Percentiles rank a stretch among this genome's conserved stretches.
Evolutionary conservation across 2,797 vertebrate species (phyloP).

Genomic region (Echeneis naucrates): DNA sequence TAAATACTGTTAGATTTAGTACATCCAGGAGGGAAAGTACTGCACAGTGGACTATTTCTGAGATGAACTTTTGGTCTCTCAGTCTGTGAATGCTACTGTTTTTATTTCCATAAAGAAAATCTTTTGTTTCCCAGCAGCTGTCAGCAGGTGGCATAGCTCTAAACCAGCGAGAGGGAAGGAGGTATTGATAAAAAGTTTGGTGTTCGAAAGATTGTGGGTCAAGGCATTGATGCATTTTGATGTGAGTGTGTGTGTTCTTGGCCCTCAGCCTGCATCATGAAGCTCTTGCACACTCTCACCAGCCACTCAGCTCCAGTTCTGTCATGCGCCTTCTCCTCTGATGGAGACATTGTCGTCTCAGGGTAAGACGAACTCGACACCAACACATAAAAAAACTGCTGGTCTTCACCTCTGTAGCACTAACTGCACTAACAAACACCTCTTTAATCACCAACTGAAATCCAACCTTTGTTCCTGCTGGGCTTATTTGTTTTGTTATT

Average conservation of each 20-base stretch:
- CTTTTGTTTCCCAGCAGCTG: conserved; percentile 50
- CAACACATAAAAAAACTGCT: neutral
- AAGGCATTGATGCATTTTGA: conserved; percentile 18
- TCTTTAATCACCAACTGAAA: conserved; percentile 1
- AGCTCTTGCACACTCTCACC: conserved; percentile 81
- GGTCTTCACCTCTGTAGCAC: conserved; percentile 5
- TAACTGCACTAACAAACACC: conserved; percentile 26
- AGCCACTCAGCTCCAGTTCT: conserved; percentile 89
- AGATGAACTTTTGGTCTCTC: neutral
- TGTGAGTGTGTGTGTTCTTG: conserved; percentile 20
- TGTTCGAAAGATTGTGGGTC: conserved; percentile 1
- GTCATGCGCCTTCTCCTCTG: conserved; percentile 89
- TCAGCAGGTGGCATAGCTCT: conserved; percentile 63
- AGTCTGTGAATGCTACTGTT: conserved; percentile 8
- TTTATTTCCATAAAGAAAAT: conserved; percentile 42
- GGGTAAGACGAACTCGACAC: conserved; percentile 81
- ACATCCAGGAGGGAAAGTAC: neutral
- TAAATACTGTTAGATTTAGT: conserved; percentile 16
- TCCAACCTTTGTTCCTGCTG: conserved; percentile 5
- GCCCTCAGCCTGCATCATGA: conserved; percentile 83
- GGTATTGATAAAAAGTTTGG: conserved; percentile 39
- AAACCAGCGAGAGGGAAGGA: conserved; percentile 13
- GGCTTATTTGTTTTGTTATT: conserved; percentile 16
- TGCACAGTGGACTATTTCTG: neutral
- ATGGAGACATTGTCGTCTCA: conserved; percentile 87